Conservation (phyloP, 1,140 invertebrate species). For the Carposina sasakii region DNA sequence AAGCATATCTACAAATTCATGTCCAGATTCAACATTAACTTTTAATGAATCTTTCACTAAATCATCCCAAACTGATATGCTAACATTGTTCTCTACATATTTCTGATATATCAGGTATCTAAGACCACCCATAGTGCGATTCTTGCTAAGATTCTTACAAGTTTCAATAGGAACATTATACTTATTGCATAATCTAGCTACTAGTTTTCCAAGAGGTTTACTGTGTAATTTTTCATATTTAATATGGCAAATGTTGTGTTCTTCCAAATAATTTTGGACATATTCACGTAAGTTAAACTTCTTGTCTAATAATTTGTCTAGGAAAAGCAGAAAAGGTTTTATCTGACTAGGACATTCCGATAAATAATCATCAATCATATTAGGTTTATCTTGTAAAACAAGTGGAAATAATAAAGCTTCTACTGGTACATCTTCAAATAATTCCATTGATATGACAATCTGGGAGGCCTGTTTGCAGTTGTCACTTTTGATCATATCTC, state of each 20-base stretch:
- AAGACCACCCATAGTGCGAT: constrained; percentile 77
- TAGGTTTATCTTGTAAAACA: constrained; percentile 81
- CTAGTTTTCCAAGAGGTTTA: constrained; percentile 76
- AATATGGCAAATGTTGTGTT: constrained; percentile 74
- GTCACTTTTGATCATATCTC: constrained; percentile 55
- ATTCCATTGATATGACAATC: constrained; percentile 74
- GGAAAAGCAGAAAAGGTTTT: constrained; percentile 73
- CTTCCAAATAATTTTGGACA: constrained; percentile 59
- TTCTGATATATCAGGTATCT: constrained; percentile 78
- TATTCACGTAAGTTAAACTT: constrained; percentile 41
- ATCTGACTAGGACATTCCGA: constrained; percentile 75
- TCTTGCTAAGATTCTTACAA: constrained; percentile 77
- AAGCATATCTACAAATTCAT: constrained; percentile 74
- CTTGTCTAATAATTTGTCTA: constrained; percentile 76
- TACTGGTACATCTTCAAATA: constrained; percentile 77
- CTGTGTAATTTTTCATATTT: constrained; percentile 74
- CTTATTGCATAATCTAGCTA: constrained; percentile 75
- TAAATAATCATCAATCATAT: constrained; percentile 79
- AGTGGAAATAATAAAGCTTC: constrained; percentile 81
- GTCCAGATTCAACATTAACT: constrained; percentile 70
- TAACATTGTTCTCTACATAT: constrained; percentile 75
- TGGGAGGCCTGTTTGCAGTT: constrained; percentile 75
- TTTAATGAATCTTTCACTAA: constrained; percentile 78
- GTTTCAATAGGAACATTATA: constrained; percentile 75
- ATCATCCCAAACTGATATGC: constrained; percentile 73